These are phyloP conservation scores for Rhamnusium bicolor DNA, from an alignment of 2,888 invertebrate genomes.

Conservation along the genomic window DNA sequence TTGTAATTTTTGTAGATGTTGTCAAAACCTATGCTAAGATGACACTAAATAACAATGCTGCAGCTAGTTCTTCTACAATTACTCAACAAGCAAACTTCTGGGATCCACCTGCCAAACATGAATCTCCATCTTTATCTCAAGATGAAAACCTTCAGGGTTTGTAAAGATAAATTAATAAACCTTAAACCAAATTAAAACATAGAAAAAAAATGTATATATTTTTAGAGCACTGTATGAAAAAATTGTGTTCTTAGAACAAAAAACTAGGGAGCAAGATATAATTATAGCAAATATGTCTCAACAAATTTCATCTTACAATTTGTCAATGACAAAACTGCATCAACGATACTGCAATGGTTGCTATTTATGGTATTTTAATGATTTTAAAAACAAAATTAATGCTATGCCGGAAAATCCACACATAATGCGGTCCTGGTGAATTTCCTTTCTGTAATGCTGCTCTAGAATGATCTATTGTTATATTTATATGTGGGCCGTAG, in stretches of 20 bases:
- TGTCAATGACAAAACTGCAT: conserved; percentile 75
- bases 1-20: conserved; percentile 73
- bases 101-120: conserved; percentile 74
- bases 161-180: conserved; percentile 61
- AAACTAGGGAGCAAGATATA: conserved; percentile 85
- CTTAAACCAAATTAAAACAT: background rate
- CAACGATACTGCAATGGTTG: conserved; percentile 85
- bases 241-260: conserved; percentile 86
- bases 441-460: too few relatives aligned
- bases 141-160: conserved; percentile 65
- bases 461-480: too few relatives aligned
- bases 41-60: conserved; percentile 58
- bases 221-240: conserved; percentile 83
- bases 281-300: conserved; percentile 81
- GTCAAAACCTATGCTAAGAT: conserved; percentile 76
- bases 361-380: conserved; percentile 86
- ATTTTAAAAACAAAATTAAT: conserved; percentile 79
- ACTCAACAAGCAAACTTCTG: conserved; percentile 75
- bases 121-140: conserved; percentile 49
- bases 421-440: too few relatives aligned
- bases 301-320: conserved; percentile 74
- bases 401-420: conserved; percentile 78
- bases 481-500: too few relatives aligned
- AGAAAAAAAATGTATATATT: conserved; percentile 22
- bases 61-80: conserved; percentile 68